These are phyloP conservation scores for Rotaria magnacalcarata DNA, from an alignment of 2,888 invertebrate genomes.

Conservation along the genomic window DNA sequence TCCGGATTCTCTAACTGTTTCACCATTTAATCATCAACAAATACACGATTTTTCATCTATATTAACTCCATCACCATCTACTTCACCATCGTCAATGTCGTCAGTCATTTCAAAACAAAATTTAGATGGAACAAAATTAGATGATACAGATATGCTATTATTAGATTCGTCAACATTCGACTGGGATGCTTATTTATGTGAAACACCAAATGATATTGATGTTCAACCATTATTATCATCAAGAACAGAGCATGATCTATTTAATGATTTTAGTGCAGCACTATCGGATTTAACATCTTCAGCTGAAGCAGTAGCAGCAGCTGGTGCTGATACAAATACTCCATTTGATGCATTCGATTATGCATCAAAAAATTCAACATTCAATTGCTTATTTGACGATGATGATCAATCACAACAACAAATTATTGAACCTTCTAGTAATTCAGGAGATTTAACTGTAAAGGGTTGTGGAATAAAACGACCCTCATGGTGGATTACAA, in stretches of 20 bases:
- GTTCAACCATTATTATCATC: conserved; percentile 29
- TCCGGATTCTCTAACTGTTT: neutral
- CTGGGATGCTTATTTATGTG: conserved; percentile 24
- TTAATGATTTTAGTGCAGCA: conserved; percentile 35
- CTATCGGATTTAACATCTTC: conserved; percentile 4
- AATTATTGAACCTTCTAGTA: neutral
- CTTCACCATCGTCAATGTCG: conserved; percentile 15
- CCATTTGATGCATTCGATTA: neutral
- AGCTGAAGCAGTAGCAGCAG: neutral
- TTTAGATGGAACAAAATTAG: neutral
- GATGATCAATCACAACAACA: neutral
- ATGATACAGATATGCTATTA: neutral
- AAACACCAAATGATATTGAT: conserved; percentile 27
- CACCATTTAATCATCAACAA: neutral
- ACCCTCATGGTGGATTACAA: conserved; percentile 57
- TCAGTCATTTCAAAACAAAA: neutral
- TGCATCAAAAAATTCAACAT: neutral
- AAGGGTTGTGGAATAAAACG: conserved; percentile 56
- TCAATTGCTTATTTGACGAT: conserved; percentile 32
- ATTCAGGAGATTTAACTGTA: conserved; percentile 53
- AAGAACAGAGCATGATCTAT: conserved; percentile 10
- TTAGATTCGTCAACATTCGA: conserved; percentile 14
- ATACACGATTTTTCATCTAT: neutral
- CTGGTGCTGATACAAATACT: neutral
- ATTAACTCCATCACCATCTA: conserved; percentile 27